phyloP scores from a whole-genome alignment of 1,140 invertebrate species.

The Latrodectus geometricus region DNA sequence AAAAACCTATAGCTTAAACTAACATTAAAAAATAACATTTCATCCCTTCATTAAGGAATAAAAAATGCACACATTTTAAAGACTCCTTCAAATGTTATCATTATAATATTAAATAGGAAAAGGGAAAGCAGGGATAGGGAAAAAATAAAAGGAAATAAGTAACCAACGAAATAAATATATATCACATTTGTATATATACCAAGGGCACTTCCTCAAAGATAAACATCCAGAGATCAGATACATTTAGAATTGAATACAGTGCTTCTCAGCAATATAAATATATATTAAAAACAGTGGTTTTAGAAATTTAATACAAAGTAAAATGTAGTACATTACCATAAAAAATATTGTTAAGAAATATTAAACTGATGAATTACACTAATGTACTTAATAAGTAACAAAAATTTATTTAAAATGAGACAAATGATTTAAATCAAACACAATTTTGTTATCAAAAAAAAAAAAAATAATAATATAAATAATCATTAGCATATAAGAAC shows the following conservation, averaged over 20 bases:
- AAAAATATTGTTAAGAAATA: background rate
- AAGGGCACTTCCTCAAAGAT: conserved; percentile 44
- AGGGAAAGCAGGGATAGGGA: no score
- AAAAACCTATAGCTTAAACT: no score
- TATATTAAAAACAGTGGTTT: background rate
- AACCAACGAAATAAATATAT: conserved; percentile 3
- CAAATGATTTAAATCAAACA: background rate
- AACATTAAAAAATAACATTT: no score
- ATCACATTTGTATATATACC: conserved; percentile 42
- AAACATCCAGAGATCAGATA: background rate
- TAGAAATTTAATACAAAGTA: background rate
- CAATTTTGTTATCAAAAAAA: background rate
- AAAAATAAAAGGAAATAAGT: no score
- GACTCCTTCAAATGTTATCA: no score
- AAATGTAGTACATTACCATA: background rate
- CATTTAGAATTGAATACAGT: conserved; percentile 13
- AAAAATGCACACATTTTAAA: no score
- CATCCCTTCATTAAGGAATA: no score
- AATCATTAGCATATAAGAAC: background rate
- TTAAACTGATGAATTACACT: background rate
- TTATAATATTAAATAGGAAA: no score
- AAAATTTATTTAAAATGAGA: background rate
- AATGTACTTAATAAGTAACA: background rate
- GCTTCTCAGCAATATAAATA: conserved; percentile 8
- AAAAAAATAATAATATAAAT: background rate